Evolutionary conservation across 2,888 invertebrate genomes (phyloP), one percentile per base, ranked within the genome.

Genomic region (Phrixothrix hirtus): DNA sequence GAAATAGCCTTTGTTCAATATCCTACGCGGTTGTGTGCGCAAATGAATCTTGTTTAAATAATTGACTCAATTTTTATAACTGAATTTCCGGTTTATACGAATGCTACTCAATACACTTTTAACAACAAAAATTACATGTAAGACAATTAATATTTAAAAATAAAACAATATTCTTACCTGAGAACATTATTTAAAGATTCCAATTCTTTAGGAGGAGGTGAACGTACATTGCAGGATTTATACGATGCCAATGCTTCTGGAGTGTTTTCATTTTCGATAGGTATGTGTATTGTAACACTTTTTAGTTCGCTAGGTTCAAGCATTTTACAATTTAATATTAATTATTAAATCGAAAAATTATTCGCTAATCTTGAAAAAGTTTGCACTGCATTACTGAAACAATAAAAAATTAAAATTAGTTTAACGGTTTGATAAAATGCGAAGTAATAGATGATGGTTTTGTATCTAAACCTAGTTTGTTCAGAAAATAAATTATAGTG

Each of bases 141-240:
- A 21, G 7, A 3, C 21, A 21, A 21, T 7, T 21, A 21, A 21
- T 5, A 21, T n/a, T n/a, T n/a, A 21, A 29, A 31, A 12, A 12
- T 7, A 31, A 31, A 12, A 31, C 6, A 31, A 31, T 3, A 12
- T 3, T 68, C 76, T 78, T 71, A 86, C 86, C 83, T 55, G 25
- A 57, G 36, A 30, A 80, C 84, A 75, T 85, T 86, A 67, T 86
- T 86, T 66, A 86, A 82, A 72, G 83, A 83, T 62, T 85, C 86
- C 32, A 78, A 60, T 39, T 76, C 66, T 29, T 76, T 68, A 9
- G 74, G 73, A 25, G 77, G 75, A 15, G 76, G 76, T 26, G 76
- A 75, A 61, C 73, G 73, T 50, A 75, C 58, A 37, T 57, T 61
- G 10, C 34, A 30, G 17, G 61, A 55, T 37, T 63, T 67, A 48